Evolutionary conservation across 2,797 vertebrate species (phyloP).

Genomic region (Gymnocypris eckloni): DNA sequence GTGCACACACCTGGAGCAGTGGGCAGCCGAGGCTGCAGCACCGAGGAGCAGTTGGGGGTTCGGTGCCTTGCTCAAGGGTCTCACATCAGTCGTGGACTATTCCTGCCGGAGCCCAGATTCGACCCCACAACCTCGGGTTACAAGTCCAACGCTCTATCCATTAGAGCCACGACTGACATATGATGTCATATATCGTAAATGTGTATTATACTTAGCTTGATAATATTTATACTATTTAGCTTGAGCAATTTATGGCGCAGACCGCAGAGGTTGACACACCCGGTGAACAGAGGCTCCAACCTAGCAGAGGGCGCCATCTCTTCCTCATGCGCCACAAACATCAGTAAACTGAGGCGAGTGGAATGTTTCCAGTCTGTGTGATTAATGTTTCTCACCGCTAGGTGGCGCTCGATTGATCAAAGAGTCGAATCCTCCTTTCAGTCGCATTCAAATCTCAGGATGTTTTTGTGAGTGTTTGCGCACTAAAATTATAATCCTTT

Average conservation of each 20-base stretch:
- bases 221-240: background rate
- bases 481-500: background rate
- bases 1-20: too few relatives aligned
- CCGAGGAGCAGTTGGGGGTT: too few relatives aligned
- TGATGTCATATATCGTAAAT: background rate
- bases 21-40: too few relatives aligned
- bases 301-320: conserved; percentile 3
- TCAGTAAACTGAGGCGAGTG: background rate
- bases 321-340: background rate
- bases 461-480: background rate
- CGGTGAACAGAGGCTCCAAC: background rate
- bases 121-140: too few relatives aligned
- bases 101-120: too few relatives aligned
- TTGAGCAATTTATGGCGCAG: background rate
- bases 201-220: background rate
- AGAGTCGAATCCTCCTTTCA: background rate
- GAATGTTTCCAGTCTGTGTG: background rate
- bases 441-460: background rate
- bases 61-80: too few relatives aligned
- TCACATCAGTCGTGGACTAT: too few relatives aligned
- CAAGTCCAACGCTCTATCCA: too few relatives aligned
- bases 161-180: too few relatives aligned
- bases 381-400: rapidly evolving
- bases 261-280: background rate
- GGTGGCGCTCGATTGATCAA: background rate